phyloP scores from a whole-genome alignment of 2,797 vertebrate species.

The Rhabdomys pumilio region DNA sequence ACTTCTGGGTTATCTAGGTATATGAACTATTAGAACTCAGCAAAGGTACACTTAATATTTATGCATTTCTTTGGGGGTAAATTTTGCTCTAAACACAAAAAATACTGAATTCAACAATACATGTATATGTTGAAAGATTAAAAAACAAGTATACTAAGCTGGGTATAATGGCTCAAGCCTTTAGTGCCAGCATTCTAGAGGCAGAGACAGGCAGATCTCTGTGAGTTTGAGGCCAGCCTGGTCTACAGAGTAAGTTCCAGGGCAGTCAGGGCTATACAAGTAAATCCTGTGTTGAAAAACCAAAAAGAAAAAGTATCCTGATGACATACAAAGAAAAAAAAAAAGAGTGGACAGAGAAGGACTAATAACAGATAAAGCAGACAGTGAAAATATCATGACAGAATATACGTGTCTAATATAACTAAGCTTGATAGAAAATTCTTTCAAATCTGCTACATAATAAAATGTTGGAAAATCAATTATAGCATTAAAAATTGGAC shows the following conservation, averaged over 20 bases:
- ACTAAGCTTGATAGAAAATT: slow-evolving; percentile 52
- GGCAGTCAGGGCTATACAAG: background rate
- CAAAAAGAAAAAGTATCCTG: background rate
- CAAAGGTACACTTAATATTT: slow-evolving; percentile 52
- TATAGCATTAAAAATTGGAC: slow-evolving; percentile 51
- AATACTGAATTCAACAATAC: slow-evolving; percentile 43
- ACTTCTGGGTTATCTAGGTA: slow-evolving; percentile 25
- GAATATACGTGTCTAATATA: background rate
- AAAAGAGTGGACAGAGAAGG: background rate
- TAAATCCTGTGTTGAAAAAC: slow-evolving; percentile 27
- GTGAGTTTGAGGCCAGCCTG: background rate
- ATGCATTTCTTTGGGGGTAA: slow-evolving; percentile 25
- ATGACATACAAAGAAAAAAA: background rate
- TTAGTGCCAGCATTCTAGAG: background rate
- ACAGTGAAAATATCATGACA: slow-evolving; percentile 3
- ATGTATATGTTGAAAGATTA: slow-evolving; percentile 20
- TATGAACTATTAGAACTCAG: background rate
- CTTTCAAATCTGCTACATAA: slow-evolving; percentile 59
- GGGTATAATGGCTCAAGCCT: background rate
- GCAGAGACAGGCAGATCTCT: background rate
- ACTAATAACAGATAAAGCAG: background rate
- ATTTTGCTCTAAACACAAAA: slow-evolving; percentile 64
- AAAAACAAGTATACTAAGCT: background rate
- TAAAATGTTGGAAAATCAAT: slow-evolving; percentile 58
- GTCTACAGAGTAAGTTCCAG: background rate